Evolutionary conservation across 2,888 invertebrate species (phyloP), one percentile per base, ranked within the genome.

Genomic region (Rhagonycha fulva): DNA sequence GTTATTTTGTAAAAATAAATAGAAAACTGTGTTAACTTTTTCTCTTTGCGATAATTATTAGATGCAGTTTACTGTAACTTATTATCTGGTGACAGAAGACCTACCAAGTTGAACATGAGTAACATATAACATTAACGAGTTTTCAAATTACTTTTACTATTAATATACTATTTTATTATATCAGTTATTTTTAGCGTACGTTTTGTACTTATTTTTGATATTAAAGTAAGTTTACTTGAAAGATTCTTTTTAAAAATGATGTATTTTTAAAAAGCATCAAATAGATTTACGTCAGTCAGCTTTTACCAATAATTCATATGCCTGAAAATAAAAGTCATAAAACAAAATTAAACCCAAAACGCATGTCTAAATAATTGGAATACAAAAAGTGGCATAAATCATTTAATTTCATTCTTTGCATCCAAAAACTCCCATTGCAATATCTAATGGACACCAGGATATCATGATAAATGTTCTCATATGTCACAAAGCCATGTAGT

Each of bases 371-470:
- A 79, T 79, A 79, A 79, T 78, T 79, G 78, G 78, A 71, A 74
- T 70, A 78, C 79, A 78, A 77, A 80, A 80, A 79, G 75, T 72
- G 32, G 74, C 69, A 80, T 80, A 80, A 79, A 80, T 80, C 79
- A 80, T 73, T 74, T 76, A 76, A 80, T 79, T 79, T 74, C 76
- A 79, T 80, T 80, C 79, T 80, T 79, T 78, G 71, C 78, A 79
- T 79, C 71, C 74, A 79, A 76, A 76, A 78, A 76, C 75, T 79
- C 78, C 67, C 75, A 78, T 79, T 71, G 79, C 76, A 74, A 71
- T 79, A 78, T 80, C 79, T 80, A 80, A 79, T 80, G 80, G 79
- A 80, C 78, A 79, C 76, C 75, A 78, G 80, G 75, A 79, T 80
- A 79, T 79, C 80, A 79, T 80, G 79, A 79, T 79, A 78, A 80